Evolutionary conservation across 2,113 vertebrate genomes (phyloP).

Genomic region (Sorex araneus): DNA sequence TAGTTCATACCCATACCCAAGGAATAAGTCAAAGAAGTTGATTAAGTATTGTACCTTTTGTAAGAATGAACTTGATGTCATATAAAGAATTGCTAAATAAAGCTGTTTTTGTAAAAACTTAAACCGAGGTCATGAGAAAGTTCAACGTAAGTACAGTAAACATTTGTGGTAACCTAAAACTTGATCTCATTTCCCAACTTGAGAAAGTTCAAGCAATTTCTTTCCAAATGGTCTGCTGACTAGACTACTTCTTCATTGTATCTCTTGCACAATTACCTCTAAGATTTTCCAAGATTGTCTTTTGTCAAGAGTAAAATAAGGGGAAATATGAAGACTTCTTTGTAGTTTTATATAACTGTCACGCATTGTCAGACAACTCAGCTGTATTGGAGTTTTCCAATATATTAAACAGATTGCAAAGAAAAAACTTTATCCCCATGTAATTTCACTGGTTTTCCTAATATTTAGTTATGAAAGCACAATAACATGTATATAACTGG

Average conservation of each 20-base stretch:
- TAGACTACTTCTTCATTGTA: conserved; percentile 12
- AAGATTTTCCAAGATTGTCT: conserved; percentile 26
- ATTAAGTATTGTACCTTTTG: conserved; percentile 19
- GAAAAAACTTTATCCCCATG: conserved; percentile 43
- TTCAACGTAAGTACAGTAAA: background rate
- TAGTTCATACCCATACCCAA: background rate
- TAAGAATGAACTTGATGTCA: conserved; percentile 6
- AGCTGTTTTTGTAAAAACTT: conserved; percentile 22
- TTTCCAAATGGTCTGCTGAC: background rate
- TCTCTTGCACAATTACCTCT: background rate
- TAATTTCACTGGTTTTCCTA: conserved; percentile 23
- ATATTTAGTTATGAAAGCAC: conserved; percentile 30
- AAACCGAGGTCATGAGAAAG: conserved; percentile 3
- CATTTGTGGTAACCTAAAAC: conserved; percentile 35
- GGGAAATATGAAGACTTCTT: background rate
- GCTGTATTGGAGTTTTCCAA: conserved; percentile 9
- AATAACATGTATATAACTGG: conserved; percentile 31
- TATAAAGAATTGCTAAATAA: conserved; percentile 31
- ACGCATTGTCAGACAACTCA: background rate
- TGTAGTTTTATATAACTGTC: conserved; percentile 12
- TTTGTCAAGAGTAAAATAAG: conserved; percentile 46
- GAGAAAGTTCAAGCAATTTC: conserved; percentile 42
- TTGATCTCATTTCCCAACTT: background rate
- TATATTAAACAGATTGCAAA: conserved; percentile 51
- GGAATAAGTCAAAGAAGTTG: conserved; percentile 10